Base-by-base conservation (phyloP, 2,888 invertebrate genomes). In the Plusia festucae region DNA sequence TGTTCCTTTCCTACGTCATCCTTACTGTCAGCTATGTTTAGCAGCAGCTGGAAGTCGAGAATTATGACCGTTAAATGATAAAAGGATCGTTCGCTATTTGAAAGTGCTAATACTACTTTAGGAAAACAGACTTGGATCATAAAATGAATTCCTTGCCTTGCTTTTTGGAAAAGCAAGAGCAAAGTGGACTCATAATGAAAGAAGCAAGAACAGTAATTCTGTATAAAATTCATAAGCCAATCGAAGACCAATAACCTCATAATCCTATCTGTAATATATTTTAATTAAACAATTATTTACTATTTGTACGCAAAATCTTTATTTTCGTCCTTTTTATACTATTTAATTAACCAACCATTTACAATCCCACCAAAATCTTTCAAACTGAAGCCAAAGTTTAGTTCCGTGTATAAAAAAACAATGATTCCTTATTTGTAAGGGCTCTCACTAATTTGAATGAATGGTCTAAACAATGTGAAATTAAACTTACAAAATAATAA, bases 401-500 rank as follows among this genome's bases (percentile, higher is more conserved):
- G 44, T 55, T 51, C 34, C 54, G 66, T 55, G 60, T 82, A 88
- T 87, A 88, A 90, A 90, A 88, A 89, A 78, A 83, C 86, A 78
- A 79, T 81, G 65, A 75, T 73, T 80, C 72, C 75, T 88, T 88
- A 91, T 92, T 92, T 91, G 90, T 91, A 90, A 83, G 82, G 79
- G 75, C 76, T 70, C 79, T 60, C 80, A 68, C 89, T 93, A 93
- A 94, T 92, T 87, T 88, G 88, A 88, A 94, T 86, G 85, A 93
- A 94, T 93, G 92, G 90, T 84, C 86, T 82, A 85, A 91, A 89
- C 88, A 88, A 82, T 77, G 85, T 88, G 82, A 91, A 93, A 94
- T 93, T 93, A 94, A 93, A 93, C 91, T 90, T 87, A 78, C 85
- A 78, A 87, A 87, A 88, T 92, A 93, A 93, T 91, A 90, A 92